Base-by-base conservation (phyloP, 1,140 invertebrate genomes). In the Micrasema minimum region DNA sequence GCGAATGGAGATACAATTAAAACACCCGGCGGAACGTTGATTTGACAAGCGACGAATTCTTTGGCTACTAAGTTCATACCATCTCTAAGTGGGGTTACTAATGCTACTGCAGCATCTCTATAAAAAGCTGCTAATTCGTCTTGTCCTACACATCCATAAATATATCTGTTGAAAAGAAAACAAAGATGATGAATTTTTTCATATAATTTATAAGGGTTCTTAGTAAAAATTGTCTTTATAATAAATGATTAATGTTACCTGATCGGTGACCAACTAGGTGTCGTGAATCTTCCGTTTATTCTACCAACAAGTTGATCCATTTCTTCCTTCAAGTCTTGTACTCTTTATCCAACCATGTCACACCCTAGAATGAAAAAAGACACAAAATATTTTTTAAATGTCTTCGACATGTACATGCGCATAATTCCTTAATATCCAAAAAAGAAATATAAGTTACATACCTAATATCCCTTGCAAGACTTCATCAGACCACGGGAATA, bases 1-100 rank as follows among this genome's bases (percentile, higher is more conserved):
- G 94, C 94, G 80, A 97, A 96, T 0, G 94, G 93, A 1, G 93
- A 96, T 2, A 97, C 89, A 46, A 97, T 93, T 4, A 97, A 80
- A 0, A 97, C 94, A 6, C 95, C 95, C 0, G 94, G 93, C 0
- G 92, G 90, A 11, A 89, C 89, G 72, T 94, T 93, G 7, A 95
- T 95, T 81, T 96, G 94, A 78, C 94, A 96, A 4, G 94, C 94
- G 1, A 96, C 94, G 77, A 95, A 96, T 80, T 97, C 95, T 81
- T 97, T 96, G 4, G 94, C 94, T 0, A 96, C 94, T 46, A 97
- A 85, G 83, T 97, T 97, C 95, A 97, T 97, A 48, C 95, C 95
- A 79, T 96, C 95, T 46, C 94, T 83, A 0, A 96, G 80, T 0
- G 94, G 94, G 0, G 94, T 96, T 0, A 96, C 94, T 14, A 96